These are phyloP conservation scores for Sebastes variabilis DNA, from an alignment of 2,797 vertebrate genomes.

Conservation along the genomic window DNA sequence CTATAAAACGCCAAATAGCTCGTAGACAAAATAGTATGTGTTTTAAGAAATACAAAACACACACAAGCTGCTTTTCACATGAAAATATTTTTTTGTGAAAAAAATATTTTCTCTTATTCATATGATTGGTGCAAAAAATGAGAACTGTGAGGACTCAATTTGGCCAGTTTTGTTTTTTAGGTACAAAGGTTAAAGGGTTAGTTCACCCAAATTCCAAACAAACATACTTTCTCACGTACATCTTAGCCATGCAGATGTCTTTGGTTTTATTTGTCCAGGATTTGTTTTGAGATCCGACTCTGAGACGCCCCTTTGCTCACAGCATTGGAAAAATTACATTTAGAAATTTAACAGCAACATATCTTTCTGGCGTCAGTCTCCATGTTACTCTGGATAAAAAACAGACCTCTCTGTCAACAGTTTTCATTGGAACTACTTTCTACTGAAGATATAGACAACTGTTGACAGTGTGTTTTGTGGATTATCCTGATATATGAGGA, in stretches of 20 bases:
- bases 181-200: neutral
- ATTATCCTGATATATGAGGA: neutral
- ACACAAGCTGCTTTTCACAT: neutral
- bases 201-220: neutral
- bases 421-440: neutral
- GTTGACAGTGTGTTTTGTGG: constrained; percentile 1
- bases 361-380: neutral
- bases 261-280: neutral
- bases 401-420: neutral
- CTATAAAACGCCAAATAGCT: neutral
- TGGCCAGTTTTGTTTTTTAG: neutral
- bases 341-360: neutral
- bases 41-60: neutral
- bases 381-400: neutral
- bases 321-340: neutral
- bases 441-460: neutral
- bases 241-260: neutral
- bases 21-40: neutral
- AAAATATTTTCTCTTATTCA: neutral
- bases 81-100: neutral
- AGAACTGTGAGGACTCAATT: neutral
- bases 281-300: neutral
- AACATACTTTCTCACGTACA: neutral
- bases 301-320: neutral
- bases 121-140: neutral